A percentile compares a stretch with the other conserved stretches of the same genome.
Evolutionary conservation across 2,888 invertebrate species (phyloP).

Genomic region (Hetaerina titia): DNA sequence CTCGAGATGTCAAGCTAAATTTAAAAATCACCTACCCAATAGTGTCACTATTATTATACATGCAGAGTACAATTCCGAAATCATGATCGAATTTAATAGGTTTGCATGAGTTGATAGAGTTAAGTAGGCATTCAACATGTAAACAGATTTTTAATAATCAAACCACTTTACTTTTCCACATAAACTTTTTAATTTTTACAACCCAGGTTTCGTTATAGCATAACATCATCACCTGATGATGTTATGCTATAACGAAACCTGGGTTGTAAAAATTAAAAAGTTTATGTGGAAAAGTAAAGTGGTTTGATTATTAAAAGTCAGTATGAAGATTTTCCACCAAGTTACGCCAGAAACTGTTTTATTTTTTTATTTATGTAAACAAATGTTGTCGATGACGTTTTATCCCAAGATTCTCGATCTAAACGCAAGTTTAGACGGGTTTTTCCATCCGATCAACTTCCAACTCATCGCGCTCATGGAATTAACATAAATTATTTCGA

Average conservation of each 20-base stretch:
- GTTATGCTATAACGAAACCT: too few relatives aligned
- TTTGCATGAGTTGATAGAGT: neutral
- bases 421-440: neutral
- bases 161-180: too few relatives aligned
- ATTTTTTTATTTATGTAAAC: too few relatives aligned
- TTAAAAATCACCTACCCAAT: neutral
- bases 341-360: too few relatives aligned
- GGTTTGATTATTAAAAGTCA: too few relatives aligned
- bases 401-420: neutral
- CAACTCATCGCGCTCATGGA: neutral
- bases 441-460: neutral
- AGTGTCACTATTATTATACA: neutral
- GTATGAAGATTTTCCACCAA: too few relatives aligned
- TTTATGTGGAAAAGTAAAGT: too few relatives aligned
- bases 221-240: too few relatives aligned
- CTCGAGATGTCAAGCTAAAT: neutral
- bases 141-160: too few relatives aligned
- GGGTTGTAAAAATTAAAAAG: too few relatives aligned
- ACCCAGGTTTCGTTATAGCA: too few relatives aligned
- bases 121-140: neutral
- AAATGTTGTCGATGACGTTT: neutral
- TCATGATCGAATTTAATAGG: neutral
- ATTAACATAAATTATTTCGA: neutral
- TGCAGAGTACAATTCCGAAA: neutral
- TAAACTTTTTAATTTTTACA: too few relatives aligned